Base-by-base conservation (phyloP, 2,113 vertebrate species). In the Pachypanchax playfairii region DNA sequence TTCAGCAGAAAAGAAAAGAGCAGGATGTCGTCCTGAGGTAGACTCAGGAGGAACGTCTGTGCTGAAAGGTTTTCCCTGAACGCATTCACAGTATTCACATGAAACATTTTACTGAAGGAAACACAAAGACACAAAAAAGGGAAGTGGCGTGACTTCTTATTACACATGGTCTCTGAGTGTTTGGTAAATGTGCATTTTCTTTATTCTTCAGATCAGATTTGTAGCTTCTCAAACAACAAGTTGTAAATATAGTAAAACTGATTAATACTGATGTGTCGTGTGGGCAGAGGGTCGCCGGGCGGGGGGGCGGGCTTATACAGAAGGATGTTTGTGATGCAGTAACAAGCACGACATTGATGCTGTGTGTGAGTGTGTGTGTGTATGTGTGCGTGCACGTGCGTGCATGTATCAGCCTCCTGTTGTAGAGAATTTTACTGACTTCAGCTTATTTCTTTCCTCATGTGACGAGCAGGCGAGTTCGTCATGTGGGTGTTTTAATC, bases 321-420 rank as follows among this genome's bases (percentile, higher is more conserved):
- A 75, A 79, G 85, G 52, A 75, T 53, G 69, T 60, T 75, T 88
- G 86, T 88, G 54, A 53, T 54, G 58, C 72, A 61, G 55, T 57
- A 33, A 76, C 72, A 65, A 35, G 75, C 66, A 38, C 57, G 36
- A 39, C 65, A 20, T 39, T 63, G 35, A 60, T 24, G 51, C 75
- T 26, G 43, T 44, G 60, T 31, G 35, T 51, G 43, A 6, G 35
- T 50, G 31, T 42, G n/a, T 31, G 50, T 42, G 21, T 18, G n/a
- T n/a, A n/a, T n/a, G n/a, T n/a, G n/a, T n/a, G n/a, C n/a, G n/a
- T n/a, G n/a, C n/a, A n/a, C n/a, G n/a, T n/a, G n/a, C n/a, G n/a
- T n/a, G n/a, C n/a, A n/a, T n/a, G n/a, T n/a, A n/a, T 3, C 5
- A 49, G 54, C 31, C 49, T 58, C 36, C 21, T 36, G 18, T 49